phyloP scores from a whole-genome alignment of 2,797 vertebrate genomes.

The Hozukius guyotensis region DNA sequence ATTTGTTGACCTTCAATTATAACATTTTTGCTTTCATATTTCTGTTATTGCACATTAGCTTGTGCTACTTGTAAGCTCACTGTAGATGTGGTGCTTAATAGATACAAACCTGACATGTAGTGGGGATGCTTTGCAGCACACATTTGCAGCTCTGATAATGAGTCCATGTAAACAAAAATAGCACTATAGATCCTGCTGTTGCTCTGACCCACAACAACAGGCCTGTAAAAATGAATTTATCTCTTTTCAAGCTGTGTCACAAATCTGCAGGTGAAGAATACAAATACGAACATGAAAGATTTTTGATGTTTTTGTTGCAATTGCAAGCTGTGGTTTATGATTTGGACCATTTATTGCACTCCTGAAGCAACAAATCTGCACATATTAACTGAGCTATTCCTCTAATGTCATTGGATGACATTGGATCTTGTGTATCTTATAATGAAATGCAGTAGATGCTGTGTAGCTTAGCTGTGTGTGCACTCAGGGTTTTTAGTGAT shows the following conservation, averaged over 20 bases:
- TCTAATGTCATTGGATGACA: conserved; percentile 82
- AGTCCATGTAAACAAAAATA: conserved; percentile 72
- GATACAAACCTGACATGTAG: conserved; percentile 15
- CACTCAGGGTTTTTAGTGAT: conserved; percentile 2
- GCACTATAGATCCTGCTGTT: conserved; percentile 16
- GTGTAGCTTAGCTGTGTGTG: conserved; percentile 28
- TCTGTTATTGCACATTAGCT: neutral
- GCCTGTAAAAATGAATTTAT: neutral
- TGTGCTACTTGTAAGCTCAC: neutral
- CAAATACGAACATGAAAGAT: neutral
- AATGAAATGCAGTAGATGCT: conserved; percentile 19
- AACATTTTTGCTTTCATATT: neutral
- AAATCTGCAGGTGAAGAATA: conserved; percentile 1
- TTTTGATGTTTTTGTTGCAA: neutral
- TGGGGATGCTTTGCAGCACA: conserved; percentile 28
- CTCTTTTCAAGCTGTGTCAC: neutral
- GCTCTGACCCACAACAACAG: conserved; percentile 20
- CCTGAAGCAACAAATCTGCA: neutral
- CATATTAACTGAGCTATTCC: neutral
- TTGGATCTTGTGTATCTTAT: conserved; percentile 58
- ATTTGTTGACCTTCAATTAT: neutral
- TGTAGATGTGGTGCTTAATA: neutral
- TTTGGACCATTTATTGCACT: neutral
- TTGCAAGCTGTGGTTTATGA: neutral
- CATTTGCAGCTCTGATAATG: conserved; percentile 39